Percentiles rank a stretch among this genome's conserved stretches.
These are phyloP conservation scores for Bucorvus abyssinicus DNA, from an alignment of 2,797 vertebrate genomes.

Conservation along the genomic window DNA sequence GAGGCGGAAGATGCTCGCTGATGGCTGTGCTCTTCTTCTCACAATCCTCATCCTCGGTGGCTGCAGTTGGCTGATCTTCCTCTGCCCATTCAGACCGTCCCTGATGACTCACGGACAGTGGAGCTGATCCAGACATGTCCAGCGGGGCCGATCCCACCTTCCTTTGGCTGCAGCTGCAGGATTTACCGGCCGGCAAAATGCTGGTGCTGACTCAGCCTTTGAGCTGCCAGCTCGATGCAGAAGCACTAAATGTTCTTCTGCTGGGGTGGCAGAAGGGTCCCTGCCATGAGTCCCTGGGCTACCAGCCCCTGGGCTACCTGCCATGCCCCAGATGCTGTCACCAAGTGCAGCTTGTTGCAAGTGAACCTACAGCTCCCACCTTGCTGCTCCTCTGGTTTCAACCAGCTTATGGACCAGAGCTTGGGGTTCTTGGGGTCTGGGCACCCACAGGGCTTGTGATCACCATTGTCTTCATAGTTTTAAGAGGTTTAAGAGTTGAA, in stretches of 20 bases:
- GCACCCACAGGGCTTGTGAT: neutral
- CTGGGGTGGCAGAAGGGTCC: neutral
- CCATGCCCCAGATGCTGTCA: too few relatives aligned
- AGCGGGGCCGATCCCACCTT: neutral
- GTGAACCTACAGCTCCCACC: neutral
- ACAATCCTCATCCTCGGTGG: neutral
- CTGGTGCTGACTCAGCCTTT: neutral
- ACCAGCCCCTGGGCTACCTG: neutral
- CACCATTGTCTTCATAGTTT: neutral
- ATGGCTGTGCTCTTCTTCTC: neutral
- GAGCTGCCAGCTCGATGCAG: neutral
- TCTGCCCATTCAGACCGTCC: neutral
- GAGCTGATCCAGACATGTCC: neutral
- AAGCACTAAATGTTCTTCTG: neutral
- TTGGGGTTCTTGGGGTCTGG: neutral
- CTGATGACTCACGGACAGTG: neutral
- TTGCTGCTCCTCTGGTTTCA: neutral
- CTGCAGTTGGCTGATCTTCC: neutral
- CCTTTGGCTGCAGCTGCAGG: neutral
- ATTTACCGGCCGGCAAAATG: fast-evolving
- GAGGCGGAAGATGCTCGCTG: too few relatives aligned
- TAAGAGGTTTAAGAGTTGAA: neutral
- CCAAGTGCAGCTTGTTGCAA: fast-evolving
- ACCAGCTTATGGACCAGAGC: neutral
- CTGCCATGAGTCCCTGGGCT: neutral